Evolutionary conservation across 2,113 vertebrate genomes (phyloP), one percentile per base, ranked within the genome.

Genomic region (Bubo blakistoni): DNA sequence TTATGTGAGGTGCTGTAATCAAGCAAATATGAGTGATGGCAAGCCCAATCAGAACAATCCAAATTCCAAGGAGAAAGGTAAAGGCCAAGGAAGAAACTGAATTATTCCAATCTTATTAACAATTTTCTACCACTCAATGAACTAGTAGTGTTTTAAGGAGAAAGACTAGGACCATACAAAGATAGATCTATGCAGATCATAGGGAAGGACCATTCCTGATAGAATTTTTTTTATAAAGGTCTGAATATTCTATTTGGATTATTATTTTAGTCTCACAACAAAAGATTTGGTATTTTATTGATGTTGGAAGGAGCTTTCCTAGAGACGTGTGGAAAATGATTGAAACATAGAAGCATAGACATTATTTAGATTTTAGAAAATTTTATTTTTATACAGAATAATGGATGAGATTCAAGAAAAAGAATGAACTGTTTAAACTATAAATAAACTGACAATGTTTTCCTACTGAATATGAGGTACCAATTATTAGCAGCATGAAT

Each of bases 101-200:
- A 63, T 3, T 0, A 51, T 11, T 82, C 15, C 11, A 85, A 46
- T 47, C 3, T 17, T 38, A 34, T 9, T 61, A 24, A 74, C 29
- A 74, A 24, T 79, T 67, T 70, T 80, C 16, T 51, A 40, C 29
- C 17, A 47, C 58, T 90, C 21, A 58, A 5, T 52, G 62, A 55
- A 84, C 84, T 16, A 24, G 29, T 16, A 44, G 4, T 47, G 10
- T 26, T 94, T 58, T 54, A 67, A 76, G 32, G 7, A 91, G 7
- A 40, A 81, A 71, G 13, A 2, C 3, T 38, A 25, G 7, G 7
- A 38, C 14, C 3, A 12, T 1, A 2, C 3, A 6, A 61, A 70
- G 21, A 34, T 2, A 82, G 22, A 34, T 27, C 9, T 27, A 38
- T 8, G 9, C 22, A 59, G 5, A 51, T 47, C 29, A 61, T 20